Conservation (phyloP, 2,113 vertebrate species). For the Spea bombifrons region DNA sequence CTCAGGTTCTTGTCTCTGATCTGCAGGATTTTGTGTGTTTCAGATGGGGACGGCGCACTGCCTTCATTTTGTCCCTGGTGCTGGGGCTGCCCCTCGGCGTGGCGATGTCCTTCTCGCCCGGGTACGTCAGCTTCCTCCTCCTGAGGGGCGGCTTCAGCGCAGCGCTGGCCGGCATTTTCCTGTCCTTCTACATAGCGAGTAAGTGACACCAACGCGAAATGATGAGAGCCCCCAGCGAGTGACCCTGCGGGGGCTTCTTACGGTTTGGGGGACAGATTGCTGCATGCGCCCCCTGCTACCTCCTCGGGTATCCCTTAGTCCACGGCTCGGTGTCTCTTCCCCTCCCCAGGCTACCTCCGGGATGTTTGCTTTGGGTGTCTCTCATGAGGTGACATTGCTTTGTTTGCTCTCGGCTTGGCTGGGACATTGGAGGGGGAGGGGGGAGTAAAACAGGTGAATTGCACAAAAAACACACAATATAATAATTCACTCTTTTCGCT, state of each 20-base stretch:
- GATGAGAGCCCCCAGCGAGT: no score
- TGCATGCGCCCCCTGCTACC: neutral
- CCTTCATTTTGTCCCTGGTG: conserved; percentile 67
- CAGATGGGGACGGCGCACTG: conserved; percentile 75
- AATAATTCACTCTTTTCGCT: no score
- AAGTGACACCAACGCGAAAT: conserved; percentile 43
- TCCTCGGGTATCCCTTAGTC: neutral
- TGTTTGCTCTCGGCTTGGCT: conserved; percentile 12
- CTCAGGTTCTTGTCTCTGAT: neutral
- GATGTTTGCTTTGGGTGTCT: conserved; percentile 34
- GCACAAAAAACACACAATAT: neutral
- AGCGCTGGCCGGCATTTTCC: conserved; percentile 71
- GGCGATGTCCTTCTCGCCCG: conserved; percentile 64
- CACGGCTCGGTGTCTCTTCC: neutral
- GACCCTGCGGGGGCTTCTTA: no score
- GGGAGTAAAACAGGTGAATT: no score
- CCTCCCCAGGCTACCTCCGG: conserved; percentile 2
- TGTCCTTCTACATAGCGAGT: conserved; percentile 76
- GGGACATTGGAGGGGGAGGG: neutral
- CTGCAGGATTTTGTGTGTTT: neutral
- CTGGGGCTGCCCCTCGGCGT: conserved; percentile 71
- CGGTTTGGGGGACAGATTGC: no score
- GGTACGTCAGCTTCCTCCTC: conserved; percentile 63
- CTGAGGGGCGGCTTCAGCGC: conserved; percentile 69
- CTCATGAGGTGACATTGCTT: neutral